phyloP scores from a whole-genome alignment of 2,113 vertebrate species.

The Megaptera novaeangliae region DNA sequence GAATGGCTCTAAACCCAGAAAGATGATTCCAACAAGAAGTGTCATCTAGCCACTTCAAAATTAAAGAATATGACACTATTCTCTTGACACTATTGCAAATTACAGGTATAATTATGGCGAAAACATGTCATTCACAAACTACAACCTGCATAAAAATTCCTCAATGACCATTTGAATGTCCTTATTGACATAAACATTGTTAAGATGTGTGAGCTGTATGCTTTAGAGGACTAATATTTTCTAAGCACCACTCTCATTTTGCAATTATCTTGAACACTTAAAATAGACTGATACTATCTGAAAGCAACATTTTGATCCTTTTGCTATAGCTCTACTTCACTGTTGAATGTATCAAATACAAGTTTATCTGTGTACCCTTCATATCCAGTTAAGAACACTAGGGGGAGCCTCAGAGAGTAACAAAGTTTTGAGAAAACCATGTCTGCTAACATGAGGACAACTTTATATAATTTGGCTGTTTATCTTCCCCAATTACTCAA shows the following conservation, averaged over 20 bases:
- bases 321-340: neutral
- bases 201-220: neutral
- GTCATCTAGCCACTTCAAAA: neutral
- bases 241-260: neutral
- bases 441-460: neutral
- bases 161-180: neutral
- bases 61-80: neutral
- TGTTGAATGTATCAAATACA: neutral
- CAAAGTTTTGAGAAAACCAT: neutral
- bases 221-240: neutral
- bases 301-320: neutral
- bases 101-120: neutral
- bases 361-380: neutral
- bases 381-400: constrained; percentile 2
- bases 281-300: neutral
- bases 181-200: neutral
- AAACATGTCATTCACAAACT: neutral
- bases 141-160: neutral
- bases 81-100: neutral
- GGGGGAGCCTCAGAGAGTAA: constrained; percentile 24
- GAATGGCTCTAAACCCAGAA: neutral
- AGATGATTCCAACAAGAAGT: neutral
- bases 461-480: neutral
- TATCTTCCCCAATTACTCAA: neutral
- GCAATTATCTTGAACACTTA: neutral